phyloP scores from a whole-genome alignment of 1,140 invertebrate genomes.

The Matsumurasca onukii region DNA sequence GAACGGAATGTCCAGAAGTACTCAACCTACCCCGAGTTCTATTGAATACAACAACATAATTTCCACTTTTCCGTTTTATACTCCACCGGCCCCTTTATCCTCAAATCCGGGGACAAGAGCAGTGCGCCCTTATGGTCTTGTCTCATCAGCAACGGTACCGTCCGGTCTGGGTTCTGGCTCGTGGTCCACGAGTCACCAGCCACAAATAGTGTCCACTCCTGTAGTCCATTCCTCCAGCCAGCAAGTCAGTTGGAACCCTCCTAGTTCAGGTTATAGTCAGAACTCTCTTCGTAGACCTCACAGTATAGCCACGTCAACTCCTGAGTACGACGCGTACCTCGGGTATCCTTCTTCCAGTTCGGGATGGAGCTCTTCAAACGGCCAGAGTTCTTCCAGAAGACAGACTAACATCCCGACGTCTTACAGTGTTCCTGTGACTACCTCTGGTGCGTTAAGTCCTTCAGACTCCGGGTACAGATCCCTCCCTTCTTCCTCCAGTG shows the following conservation, averaged over 20 bases:
- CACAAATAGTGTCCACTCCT: slow-evolving; percentile 38
- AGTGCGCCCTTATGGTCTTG: slow-evolving; percentile 17
- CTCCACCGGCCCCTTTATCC: slow-evolving; percentile 50
- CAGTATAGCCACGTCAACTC: slow-evolving; percentile 51
- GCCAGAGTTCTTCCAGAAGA: slow-evolving; percentile 36
- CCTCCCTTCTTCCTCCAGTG: slow-evolving; percentile 57
- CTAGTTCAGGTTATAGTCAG: slow-evolving; percentile 20
- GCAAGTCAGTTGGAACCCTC: slow-evolving; percentile 31
- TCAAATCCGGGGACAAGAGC: slow-evolving; percentile 22
- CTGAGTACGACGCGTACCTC: slow-evolving; percentile 47
- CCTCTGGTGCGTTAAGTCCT: slow-evolving; percentile 47
- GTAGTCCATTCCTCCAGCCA: slow-evolving; percentile 29
- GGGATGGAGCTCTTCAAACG: background rate
- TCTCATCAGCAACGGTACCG: slow-evolving; percentile 34
- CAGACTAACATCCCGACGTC: slow-evolving; percentile 51
- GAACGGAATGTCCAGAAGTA: background rate
- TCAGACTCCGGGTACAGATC: slow-evolving; percentile 57
- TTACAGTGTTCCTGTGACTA: slow-evolving; percentile 18
- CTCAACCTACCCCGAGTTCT: slow-evolving; percentile 1
- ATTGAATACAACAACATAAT: slow-evolving; percentile 42
- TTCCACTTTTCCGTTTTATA: slow-evolving; percentile 56
- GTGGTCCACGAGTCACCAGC: slow-evolving; percentile 30
- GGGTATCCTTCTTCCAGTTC: slow-evolving; percentile 48
- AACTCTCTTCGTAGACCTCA: slow-evolving; percentile 47
- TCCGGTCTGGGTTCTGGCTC: slow-evolving; percentile 26